Evolutionary conservation across 2,113 vertebrate species (phyloP), one percentile per base, ranked within the genome.

Genomic region (Carettochelys insculpta): DNA sequence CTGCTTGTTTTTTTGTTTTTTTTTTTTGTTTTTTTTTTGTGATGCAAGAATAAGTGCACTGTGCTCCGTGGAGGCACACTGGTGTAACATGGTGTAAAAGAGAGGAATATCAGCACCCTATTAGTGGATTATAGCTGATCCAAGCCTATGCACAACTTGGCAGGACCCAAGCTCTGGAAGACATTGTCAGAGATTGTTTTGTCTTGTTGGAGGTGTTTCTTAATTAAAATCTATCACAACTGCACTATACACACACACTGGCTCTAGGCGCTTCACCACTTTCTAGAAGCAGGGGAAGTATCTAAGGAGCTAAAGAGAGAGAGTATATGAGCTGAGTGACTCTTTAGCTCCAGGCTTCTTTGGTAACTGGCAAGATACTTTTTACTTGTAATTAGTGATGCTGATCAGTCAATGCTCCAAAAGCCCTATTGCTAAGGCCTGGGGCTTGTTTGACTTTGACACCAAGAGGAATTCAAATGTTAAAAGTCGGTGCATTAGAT

Each of bases 401-500:
- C 45, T 78, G 47, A 53, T 19, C 56, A 48, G 65, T 81, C 53
- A 68, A 43, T 45, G 79, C 84, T 16, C 3, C 45, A 8, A 50
- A 11, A 77, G n/a, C 34, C 50, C 54, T 29, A n/a, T 41, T 52
- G 16, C 38, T 51, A 82, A 92, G 77, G 19, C 75, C 75, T 84
- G n/a, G 16, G 76, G 54, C 78, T 94, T 71, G 3, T 82, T 80
- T 77, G 75, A 51, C 51, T 81, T 73, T 89, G 76, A 84, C 79
- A 58, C 81, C 51, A 92, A 88, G 61, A 88, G 75, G 77, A 89
- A 34, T 81, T n/a, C 50, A 77, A 65, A 86, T 82, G 82, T 89
- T 85, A 88, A 90, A 95, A 92, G 85, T 90, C 85, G 94, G 77
- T 79, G 77, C 48, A 20, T 29, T 48, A 91, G 82, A 90, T 58